Conservation (phyloP, 2,797 vertebrate species). For the Sternarchorhynchus goeldii region DNA sequence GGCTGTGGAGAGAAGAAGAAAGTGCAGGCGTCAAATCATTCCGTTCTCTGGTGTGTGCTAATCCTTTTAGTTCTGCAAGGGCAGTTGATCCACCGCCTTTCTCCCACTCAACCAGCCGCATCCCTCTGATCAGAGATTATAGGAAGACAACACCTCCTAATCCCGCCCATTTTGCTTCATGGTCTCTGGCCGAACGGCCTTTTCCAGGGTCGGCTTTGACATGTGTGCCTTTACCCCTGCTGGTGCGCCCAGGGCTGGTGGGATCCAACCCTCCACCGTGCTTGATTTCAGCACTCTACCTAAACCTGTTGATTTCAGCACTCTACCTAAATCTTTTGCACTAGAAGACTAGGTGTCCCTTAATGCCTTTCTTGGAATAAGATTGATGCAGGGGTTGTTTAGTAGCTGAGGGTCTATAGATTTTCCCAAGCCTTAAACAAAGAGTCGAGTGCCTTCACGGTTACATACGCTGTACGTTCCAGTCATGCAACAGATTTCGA, state of each 20-base stretch:
- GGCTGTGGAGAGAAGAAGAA: slow-evolving; percentile 7
- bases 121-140: slow-evolving; percentile 46
- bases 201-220: slow-evolving; percentile 4
- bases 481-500: not conserved
- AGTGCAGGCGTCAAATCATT: slow-evolving; percentile 46
- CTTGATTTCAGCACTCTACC: not conserved
- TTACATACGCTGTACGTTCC: not conserved
- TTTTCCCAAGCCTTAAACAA: no score
- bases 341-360: not conserved
- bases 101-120: slow-evolving; percentile 8
- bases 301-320: not conserved
- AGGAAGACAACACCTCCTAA: slow-evolving; percentile 40
- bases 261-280: not conserved
- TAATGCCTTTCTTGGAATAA: slow-evolving; percentile 3
- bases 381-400: no score
- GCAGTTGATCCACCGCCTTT: slow-evolving; percentile 39
- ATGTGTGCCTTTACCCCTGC: not conserved
- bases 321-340: not conserved
- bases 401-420: no score
- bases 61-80: slow-evolving; percentile 52
- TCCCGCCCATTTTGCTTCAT: slow-evolving; percentile 36
- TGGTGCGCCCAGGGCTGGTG: not conserved
- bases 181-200: slow-evolving; percentile 12
- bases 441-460: no score
- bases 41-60: slow-evolving; percentile 31